phyloP scores from a whole-genome alignment of 2,888 invertebrate genomes.

The Anoplius nigerrimus region DNA sequence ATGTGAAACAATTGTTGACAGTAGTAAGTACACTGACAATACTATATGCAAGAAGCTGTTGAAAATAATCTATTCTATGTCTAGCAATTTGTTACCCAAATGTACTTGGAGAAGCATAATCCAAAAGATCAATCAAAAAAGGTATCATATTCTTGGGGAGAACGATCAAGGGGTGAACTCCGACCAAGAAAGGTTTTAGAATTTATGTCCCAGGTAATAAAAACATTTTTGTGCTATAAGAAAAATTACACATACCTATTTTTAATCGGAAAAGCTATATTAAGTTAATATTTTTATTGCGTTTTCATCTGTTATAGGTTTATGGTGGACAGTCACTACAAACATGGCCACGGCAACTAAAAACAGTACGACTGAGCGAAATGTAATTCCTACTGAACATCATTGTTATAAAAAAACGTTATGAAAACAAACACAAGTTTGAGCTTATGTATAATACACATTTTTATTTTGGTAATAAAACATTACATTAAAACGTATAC shows the following conservation, averaged over 20 bases:
- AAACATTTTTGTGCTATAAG: neutral
- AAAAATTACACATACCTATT: too few relatives aligned
- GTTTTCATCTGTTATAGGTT: slow-evolving; percentile 48
- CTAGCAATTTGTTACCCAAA: slow-evolving; percentile 72
- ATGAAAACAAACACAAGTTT: too few relatives aligned
- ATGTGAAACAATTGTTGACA: slow-evolving; percentile 55
- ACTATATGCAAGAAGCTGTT: neutral
- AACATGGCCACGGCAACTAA: slow-evolving; percentile 58
- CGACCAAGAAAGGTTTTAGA: slow-evolving; percentile 75
- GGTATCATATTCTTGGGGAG: slow-evolving; percentile 77
- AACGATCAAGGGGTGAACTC: slow-evolving; percentile 76
- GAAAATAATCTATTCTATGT: slow-evolving; percentile 25
- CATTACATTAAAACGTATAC: neutral
- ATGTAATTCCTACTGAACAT: neutral
- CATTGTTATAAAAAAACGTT: neutral
- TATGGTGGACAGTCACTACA: slow-evolving; percentile 50
- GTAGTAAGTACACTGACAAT: slow-evolving; percentile 48
- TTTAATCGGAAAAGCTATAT: too few relatives aligned
- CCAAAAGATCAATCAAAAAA: slow-evolving; percentile 74
- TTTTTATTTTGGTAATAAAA: neutral
- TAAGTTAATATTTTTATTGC: too few relatives aligned
- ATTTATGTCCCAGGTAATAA: slow-evolving; percentile 77
- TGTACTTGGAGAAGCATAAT: slow-evolving; percentile 59
- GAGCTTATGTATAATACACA: too few relatives aligned
- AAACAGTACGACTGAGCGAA: slow-evolving; percentile 3